Conservation (phyloP, 2,797 vertebrate species). For the Mormyrus hasselquistii region DNA sequence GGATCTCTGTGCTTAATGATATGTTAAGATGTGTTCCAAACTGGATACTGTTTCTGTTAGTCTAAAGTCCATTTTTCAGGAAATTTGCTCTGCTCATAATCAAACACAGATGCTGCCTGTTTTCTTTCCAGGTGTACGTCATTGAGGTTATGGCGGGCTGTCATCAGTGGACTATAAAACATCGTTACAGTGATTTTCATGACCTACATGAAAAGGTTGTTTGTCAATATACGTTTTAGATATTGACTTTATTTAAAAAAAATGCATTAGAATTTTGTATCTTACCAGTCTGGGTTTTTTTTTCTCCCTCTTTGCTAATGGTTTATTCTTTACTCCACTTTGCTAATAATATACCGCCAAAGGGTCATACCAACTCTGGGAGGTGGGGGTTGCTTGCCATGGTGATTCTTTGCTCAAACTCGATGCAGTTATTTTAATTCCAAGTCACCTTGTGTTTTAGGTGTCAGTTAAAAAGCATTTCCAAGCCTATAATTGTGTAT, state of each 20-base stretch:
- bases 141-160: conserved; percentile 80
- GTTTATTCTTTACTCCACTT: neutral
- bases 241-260: neutral
- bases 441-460: neutral
- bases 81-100: neutral
- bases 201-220: conserved; percentile 92
- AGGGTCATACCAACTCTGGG: neutral
- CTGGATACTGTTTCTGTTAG: neutral
- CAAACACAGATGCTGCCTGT: neutral
- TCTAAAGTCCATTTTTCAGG: neutral
- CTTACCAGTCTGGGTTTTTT: conserved; percentile 1
- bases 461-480: neutral
- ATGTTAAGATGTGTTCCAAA: neutral
- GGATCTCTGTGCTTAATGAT: neutral
- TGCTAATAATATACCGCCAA: neutral
- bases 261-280: neutral
- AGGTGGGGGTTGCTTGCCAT: neutral
- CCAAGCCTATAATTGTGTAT: neutral
- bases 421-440: neutral
- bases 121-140: conserved; percentile 78
- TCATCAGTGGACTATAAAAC: conserved; percentile 88
- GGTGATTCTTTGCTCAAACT: neutral
- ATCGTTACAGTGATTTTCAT: conserved; percentile 94
- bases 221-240: neutral
- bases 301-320: neutral